These are phyloP conservation scores for Bruchidius siliquastri DNA, from an alignment of 2,888 invertebrate species.

Conservation along the genomic window DNA sequence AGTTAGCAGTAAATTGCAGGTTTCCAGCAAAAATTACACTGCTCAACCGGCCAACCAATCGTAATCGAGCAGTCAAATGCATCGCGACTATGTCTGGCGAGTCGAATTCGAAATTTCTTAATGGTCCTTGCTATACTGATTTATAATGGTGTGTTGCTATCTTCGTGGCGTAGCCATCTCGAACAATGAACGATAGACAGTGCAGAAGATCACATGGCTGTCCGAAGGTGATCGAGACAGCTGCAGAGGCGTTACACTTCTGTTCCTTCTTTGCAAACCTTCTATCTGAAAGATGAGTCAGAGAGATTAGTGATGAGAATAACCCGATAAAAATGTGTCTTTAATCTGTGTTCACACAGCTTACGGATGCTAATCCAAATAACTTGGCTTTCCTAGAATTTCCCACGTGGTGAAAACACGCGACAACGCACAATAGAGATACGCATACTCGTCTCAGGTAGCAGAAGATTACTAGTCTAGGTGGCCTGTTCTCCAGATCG, in stretches of 20 bases:
- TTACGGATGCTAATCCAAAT: no score
- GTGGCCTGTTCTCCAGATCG: no score
- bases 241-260: not conserved
- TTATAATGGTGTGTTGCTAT: conserved; percentile 19
- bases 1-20: conserved; percentile 9
- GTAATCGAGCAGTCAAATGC: conserved; percentile 13
- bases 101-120: conserved; percentile 27
- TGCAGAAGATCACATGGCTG: not conserved
- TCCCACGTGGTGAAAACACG: no score
- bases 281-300: no score
- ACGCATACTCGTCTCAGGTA: no score
- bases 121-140: conserved; percentile 21
- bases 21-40: conserved; percentile 9
- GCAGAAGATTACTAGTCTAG: no score
- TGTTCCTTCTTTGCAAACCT: not conserved
- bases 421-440: no score
- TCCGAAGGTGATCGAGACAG: not conserved
- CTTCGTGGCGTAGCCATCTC: conserved; percentile 8
- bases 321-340: no score
- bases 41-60: conserved; percentile 7
- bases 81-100: conserved; percentile 17
- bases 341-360: no score
- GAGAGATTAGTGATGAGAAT: no score
- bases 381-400: no score
- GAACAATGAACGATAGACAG: conserved; percentile 14